Base-by-base conservation (phyloP, 2,888 invertebrate genomes). In the Drosophila testacea region DNA sequence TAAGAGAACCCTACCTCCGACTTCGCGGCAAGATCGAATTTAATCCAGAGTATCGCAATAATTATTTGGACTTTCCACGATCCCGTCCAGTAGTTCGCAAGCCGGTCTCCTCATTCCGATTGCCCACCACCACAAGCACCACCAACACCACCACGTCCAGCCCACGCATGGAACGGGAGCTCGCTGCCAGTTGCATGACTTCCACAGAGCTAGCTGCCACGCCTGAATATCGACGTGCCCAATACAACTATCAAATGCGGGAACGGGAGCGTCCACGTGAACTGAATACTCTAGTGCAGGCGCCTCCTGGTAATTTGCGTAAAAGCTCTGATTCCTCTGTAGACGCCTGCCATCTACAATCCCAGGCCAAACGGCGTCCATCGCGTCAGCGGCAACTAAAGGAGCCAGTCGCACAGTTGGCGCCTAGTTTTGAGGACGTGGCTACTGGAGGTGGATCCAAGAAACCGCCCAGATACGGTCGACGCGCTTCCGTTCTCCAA, bases 21-120 rank as follows among this genome's bases (percentile, higher is more conserved):
- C 83, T 92, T 9, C 90, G 90, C 51, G 92, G 92, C n/a, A 92
- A 92, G 74, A 88, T 92, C 61, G 93, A 93, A 79, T 93, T 92
- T 73, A 92, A 92, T 82, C 92, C 92, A 0, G 93, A 92, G 70
- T 92, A 93, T 69, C 85, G 91, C 34, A 92, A 91, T 52, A 91
- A 90, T 27, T 93, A 91, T 65, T 71, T 90, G 48, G 91, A 93
- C 67, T 92, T 91, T 76, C 92, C 92, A 42, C 90, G 92, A 27
- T 89, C 91, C 3, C 86, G 93, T 3, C 93, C 93, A 2, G 88
- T 92, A 41, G 88, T 90, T 1, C 87, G 89, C 38, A 92, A 92
- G 73, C 91, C 93, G 1, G 86, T 88, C 41, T 90, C 92, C 52
- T 90, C 91, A 22, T 90, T 92, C 66, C 91, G 91, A 41, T 61